phyloP scores from a whole-genome alignment of 2,888 invertebrate species.

The Carcina quercana region DNA sequence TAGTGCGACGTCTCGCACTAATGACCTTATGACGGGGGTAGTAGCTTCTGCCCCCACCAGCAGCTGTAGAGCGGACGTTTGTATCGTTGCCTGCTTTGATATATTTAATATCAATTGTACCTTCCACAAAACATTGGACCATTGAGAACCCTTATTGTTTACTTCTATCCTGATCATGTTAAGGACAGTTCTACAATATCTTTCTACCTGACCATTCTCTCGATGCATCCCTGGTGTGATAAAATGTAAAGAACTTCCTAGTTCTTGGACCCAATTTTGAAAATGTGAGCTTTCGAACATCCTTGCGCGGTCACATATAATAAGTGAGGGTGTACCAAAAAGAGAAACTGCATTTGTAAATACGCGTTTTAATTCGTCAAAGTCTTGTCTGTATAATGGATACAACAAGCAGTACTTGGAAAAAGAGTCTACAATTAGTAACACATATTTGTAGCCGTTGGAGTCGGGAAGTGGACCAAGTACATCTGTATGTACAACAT shows the following conservation, averaged over 20 bases:
- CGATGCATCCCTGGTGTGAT: not conserved
- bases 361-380: not conserved
- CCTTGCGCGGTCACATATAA: not conserved
- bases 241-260: not conserved
- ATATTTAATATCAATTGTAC: not conserved
- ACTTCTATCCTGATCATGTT: conserved; percentile 1
- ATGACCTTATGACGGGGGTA: conserved; percentile 3
- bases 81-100: not conserved
- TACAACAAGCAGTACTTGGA: not conserved
- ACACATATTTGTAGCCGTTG: not conserved
- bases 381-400: not conserved
- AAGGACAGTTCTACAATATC: not conserved
- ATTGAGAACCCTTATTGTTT: not conserved
- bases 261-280: not conserved
- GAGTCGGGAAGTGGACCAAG: not conserved
- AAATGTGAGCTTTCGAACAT: not conserved
- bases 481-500: not conserved
- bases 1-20: conserved; percentile 4
- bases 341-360: not conserved
- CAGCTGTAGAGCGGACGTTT: conserved; percentile 1
- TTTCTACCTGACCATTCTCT: not conserved
- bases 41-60: not conserved
- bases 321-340: not conserved
- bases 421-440: not conserved
- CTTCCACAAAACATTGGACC: conserved; percentile 1